Evolutionary conservation across 2,888 invertebrate species (phyloP), one percentile per base, ranked within the genome.

Genomic region (Megastigmus dorsalis): DNA sequence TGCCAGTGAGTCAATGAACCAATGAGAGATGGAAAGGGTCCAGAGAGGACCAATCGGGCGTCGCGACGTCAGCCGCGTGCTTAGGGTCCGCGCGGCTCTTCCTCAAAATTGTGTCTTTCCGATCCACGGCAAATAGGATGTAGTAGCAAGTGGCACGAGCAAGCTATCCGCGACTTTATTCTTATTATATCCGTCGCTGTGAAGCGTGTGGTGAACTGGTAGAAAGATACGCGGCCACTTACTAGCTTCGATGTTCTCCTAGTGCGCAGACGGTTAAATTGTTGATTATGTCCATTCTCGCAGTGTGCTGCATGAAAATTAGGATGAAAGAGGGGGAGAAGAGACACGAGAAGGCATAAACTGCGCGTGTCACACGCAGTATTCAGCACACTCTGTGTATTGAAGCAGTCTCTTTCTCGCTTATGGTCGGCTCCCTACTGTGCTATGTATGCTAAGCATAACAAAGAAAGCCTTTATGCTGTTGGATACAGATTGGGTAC

Each of bases 81-180:
- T 86, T 85, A 84, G 85, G 85, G 86, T 82, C 86, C 85, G 84
- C 83, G 85, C 86, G 86, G 86, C 86, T 86, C 87, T 87, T 87
- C 85, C 87, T 87, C 87, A 85, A 87, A 87, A 87, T 87, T 87
- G 80, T 87, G 87, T 87, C 87, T 87, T 87, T 87, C 87, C 87
- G 84, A 87, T 84, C 84, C 82, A 77, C 86, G 86, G 87, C 77
- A 63, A 85, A 82, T 83, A 87, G 81, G 60, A 85, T 5, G 28
- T 3, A 0, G 9, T 6, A 15, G 77, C 76, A 84, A 80, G 78
- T 71, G 52, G 66, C 70, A 7, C 5, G 52, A 9, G 48, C n/a
- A 13, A n/a, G 20, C 18, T 13, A n/a, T n/a, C n/a, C 15, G 23
- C 18, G 13, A n/a, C n/a, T n/a, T n/a, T 48, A 9, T n/a, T 50